A percentile compares a stretch with the other conserved stretches of the same genome.
Evolutionary conservation across 1,140 invertebrate genomes (phyloP).

Genomic region (Sogatella furcifera): DNA sequence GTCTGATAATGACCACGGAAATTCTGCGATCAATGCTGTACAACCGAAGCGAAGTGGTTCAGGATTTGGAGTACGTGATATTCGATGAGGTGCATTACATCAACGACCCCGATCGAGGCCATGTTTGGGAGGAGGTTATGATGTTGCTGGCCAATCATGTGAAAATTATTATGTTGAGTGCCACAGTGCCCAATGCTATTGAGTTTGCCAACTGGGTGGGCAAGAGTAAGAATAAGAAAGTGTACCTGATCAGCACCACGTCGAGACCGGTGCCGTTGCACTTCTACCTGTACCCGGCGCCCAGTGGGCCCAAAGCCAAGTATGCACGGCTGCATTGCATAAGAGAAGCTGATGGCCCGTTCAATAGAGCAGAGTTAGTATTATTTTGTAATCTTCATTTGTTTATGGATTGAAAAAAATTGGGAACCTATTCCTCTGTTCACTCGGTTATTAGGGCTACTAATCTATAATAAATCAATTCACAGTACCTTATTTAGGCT

Average conservation of each 20-base stretch:
- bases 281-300: conserved; percentile 85
- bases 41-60: conserved; percentile 61
- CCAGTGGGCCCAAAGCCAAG: conserved; percentile 64
- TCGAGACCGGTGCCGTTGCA: conserved; percentile 92
- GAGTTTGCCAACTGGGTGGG: conserved; percentile 98
- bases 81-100: conserved; percentile 99
- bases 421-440: too few species aligned
- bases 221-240: conserved; percentile 80
- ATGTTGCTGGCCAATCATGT: conserved; percentile 92
- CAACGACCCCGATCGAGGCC: conserved; percentile 93
- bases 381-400: too few species aligned
- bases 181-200: conserved; percentile 94
- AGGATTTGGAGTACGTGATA: conserved; percentile 97
- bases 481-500: too few species aligned
- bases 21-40: conserved; percentile 63
- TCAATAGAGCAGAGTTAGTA: conserved; percentile 54
- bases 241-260: conserved; percentile 88
- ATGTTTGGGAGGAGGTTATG: conserved; percentile 98
- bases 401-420: too few species aligned
- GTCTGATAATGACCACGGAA: conserved; percentile 99
- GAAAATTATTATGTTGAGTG: conserved; percentile 93
- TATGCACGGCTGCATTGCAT: conserved; percentile 70
- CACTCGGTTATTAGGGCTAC: too few species aligned
- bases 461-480: too few species aligned
- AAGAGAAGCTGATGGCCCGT: conserved; percentile 63